Percentiles rank a stretch among this genome's conserved stretches.
phyloP scores from a whole-genome alignment of 2,113 vertebrate genomes.

The Capra hircus region DNA sequence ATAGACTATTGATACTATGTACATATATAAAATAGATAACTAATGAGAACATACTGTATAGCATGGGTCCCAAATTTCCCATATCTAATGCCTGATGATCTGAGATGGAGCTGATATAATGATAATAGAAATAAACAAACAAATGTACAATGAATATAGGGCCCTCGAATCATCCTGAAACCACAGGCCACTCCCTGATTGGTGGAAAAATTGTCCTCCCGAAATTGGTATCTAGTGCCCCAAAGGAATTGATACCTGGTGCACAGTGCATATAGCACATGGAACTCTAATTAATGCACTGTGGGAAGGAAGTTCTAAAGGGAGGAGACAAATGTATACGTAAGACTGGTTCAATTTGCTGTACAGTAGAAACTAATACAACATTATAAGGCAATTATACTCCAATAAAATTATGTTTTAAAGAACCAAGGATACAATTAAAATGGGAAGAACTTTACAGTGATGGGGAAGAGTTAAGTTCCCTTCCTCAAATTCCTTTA shows the following conservation, averaged over 20 bases:
- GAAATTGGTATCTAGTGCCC: neutral
- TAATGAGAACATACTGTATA: neutral
- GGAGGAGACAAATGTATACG: fast-evolving
- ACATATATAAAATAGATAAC: neutral
- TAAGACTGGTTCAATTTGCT: neutral
- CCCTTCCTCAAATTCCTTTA: neutral
- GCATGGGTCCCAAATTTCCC: neutral
- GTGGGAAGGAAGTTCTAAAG: neutral
- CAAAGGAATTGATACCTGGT: neutral
- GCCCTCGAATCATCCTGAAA: neutral
- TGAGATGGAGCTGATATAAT: neutral
- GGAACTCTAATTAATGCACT: neutral
- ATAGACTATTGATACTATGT: neutral
- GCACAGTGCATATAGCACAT: neutral
- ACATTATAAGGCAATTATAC: neutral
- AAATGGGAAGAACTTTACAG: neutral
- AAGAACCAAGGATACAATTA: neutral
- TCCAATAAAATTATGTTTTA: neutral
- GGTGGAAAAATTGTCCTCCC: neutral
- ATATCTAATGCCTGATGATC: neutral
- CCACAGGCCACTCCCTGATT: neutral
- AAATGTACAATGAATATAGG: neutral
- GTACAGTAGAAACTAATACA: neutral
- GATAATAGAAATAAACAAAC: neutral
- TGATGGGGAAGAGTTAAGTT: neutral